A percentile compares a stretch with the other conserved stretches of the same genome.
Evolutionary conservation across 35 echinoderm and acorn worm species (phyloP).

Genomic region (Apostichopus parvimensis): DNA sequence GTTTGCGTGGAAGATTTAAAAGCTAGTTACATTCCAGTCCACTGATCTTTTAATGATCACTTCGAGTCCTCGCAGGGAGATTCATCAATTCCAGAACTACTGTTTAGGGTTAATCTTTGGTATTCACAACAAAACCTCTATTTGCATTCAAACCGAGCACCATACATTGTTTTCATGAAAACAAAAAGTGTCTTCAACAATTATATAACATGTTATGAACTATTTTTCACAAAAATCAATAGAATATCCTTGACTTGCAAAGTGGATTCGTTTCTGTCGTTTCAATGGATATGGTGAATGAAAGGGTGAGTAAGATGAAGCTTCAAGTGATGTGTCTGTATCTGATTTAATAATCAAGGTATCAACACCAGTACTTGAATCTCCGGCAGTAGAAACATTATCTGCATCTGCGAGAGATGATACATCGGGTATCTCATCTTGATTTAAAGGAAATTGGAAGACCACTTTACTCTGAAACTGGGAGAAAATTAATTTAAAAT

Average conservation of each 20-base stretch:
- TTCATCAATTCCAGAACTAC: too few relatives aligned
- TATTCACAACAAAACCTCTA: not conserved
- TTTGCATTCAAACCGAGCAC: not conserved
- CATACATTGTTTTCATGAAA: not conserved
- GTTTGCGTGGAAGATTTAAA: too few relatives aligned
- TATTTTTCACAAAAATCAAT: not conserved
- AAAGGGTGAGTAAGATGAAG: not conserved
- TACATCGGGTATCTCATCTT: not conserved
- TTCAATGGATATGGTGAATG: not conserved
- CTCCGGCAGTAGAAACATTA: not conserved
- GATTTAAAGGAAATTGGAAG: too few relatives aligned
- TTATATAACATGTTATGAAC: not conserved
- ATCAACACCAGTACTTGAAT: not conserved
- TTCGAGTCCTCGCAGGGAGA: too few relatives aligned
- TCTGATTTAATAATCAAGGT: not conserved
- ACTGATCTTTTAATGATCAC: too few relatives aligned
- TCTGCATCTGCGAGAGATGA: not conserved
- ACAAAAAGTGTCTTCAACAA: not conserved
- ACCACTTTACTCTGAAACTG: too few relatives aligned
- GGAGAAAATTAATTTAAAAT: too few relatives aligned
- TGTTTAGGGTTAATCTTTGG: too few relatives aligned
- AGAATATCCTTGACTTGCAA: constrained; percentile 2
- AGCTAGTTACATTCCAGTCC: too few relatives aligned
- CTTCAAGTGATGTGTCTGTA: not conserved
- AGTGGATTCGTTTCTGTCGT: not conserved